A percentile compares a stretch with the other conserved stretches of the same genome.
phyloP scores from a whole-genome alignment of 2,797 vertebrate genomes.

The Stomatorhinus walkeri region DNA sequence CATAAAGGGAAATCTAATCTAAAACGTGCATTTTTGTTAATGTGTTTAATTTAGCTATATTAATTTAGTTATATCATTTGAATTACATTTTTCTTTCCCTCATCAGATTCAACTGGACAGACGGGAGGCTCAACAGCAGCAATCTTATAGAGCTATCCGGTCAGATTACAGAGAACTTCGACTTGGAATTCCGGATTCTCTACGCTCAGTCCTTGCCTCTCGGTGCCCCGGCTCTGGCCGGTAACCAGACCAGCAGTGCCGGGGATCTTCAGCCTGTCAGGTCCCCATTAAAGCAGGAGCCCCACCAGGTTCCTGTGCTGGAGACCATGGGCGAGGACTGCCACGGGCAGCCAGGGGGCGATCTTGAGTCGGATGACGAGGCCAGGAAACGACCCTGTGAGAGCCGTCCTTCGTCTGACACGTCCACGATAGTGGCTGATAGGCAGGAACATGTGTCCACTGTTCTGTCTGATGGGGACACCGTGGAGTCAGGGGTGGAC shows the following conservation, averaged over 20 bases:
- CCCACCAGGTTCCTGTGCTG: constrained; percentile 48
- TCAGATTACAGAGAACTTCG: constrained; percentile 87
- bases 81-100: background rate
- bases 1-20: background rate
- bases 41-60: background rate
- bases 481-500: background rate
- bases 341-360: constrained; percentile 60
- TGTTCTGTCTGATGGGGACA: background rate
- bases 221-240: constrained; percentile 47
- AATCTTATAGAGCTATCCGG: constrained; percentile 86
- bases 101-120: constrained; percentile 87
- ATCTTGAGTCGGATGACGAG: constrained; percentile 36
- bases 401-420: constrained; percentile 34
- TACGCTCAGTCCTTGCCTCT: constrained; percentile 84
- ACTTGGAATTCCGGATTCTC: constrained; percentile 88
- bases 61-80: background rate
- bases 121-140: constrained; percentile 91
- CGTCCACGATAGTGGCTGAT: constrained; percentile 50
- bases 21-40: background rate
- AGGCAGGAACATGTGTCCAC: constrained; percentile 19
- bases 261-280: constrained; percentile 59
- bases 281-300: constrained; percentile 45
- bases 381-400: constrained; percentile 15
- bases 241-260: constrained; percentile 50
- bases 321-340: constrained; percentile 65